Percentiles rank a stretch among this genome's conserved stretches.
phyloP scores from a whole-genome alignment of 1,140 invertebrate genomes.

The Drosophila funebris region DNA sequence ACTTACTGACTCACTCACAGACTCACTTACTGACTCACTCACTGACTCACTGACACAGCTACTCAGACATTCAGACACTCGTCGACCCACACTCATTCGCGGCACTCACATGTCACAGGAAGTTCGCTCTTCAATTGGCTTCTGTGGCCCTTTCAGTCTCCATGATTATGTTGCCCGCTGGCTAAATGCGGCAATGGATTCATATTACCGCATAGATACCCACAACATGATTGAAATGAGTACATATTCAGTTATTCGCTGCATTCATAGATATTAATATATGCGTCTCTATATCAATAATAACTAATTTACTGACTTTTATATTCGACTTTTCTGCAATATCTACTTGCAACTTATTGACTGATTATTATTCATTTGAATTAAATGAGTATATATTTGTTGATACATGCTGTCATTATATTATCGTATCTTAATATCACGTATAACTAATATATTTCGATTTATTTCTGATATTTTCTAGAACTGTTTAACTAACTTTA shows the following conservation, averaged over 20 bases:
- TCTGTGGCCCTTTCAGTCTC: conserved; percentile 3
- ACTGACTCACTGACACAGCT: neutral
- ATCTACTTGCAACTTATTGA: too few species aligned
- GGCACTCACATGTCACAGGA: conserved; percentile 15
- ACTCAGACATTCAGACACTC: neutral
- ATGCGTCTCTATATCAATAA: neutral
- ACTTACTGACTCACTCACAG: neutral
- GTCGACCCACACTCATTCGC: neutral
- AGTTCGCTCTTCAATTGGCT: conserved; percentile 43
- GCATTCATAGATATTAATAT: neutral
- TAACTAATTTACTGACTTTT: too few species aligned
- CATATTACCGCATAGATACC: neutral
- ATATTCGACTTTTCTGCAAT: too few species aligned
- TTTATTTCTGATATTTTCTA: too few species aligned
- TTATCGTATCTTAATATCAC: too few species aligned
- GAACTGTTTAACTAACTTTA: too few species aligned
- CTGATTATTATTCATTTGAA: too few species aligned
- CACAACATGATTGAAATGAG: neutral
- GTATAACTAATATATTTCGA: too few species aligned
- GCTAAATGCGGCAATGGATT: neutral
- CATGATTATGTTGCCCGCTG: neutral
- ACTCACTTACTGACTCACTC: neutral
- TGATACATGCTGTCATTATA: too few species aligned
- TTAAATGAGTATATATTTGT: too few species aligned
- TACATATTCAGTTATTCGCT: conserved; percentile 6